Evolutionary conservation across 2,113 vertebrate species (phyloP), one percentile per base, ranked within the genome.

Genomic region (Syngnathus floridae): DNA sequence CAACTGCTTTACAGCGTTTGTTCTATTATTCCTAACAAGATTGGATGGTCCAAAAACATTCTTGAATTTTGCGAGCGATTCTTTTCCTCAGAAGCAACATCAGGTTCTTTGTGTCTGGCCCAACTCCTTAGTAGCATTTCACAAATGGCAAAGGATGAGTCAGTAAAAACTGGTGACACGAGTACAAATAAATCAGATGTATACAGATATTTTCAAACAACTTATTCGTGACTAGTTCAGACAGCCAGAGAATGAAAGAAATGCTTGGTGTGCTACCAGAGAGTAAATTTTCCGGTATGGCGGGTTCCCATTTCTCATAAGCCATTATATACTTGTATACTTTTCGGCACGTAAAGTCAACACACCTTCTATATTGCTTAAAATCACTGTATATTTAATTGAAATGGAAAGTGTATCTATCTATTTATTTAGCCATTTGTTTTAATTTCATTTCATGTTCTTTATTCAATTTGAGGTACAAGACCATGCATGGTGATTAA

Each of bases 171-270:
- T 49, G 19, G 19, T n/a, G n/a, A 51, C 19, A 21, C 19, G 8
- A n/a, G 19, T 19, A 1, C n/a, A n/a, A 21, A 51, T n/a, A 19
- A 51, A 51, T n/a, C 19, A 21, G 19, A 8, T 51, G n/a, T 21
- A 51, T 7, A n/a, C 48, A 51, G 7, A 19, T 9, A 8, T 51
- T 7, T n/a, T 51, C 19, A 51, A 13, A 51, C 21, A 21, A 51
- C 48, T 71, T 78, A 77, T 76, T 72, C 66, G 59, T 51, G 40
- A 79, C 70, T 66, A 79, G 41, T 73, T 5, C 62, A 85, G 83
- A 76, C 67, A 82, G 77, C 43, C 22, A 19, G 52, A 74, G 77
- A 81, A 82, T 82, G 70, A 43, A 79, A 75, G 70, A 79, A 76
- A 76, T 59, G 43, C 22, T 41, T 52, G 17, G 19, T 41, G 31